These are phyloP conservation scores for Ammodramus savannarum DNA, from an alignment of 2,113 vertebrate species.

Conservation along the genomic window DNA sequence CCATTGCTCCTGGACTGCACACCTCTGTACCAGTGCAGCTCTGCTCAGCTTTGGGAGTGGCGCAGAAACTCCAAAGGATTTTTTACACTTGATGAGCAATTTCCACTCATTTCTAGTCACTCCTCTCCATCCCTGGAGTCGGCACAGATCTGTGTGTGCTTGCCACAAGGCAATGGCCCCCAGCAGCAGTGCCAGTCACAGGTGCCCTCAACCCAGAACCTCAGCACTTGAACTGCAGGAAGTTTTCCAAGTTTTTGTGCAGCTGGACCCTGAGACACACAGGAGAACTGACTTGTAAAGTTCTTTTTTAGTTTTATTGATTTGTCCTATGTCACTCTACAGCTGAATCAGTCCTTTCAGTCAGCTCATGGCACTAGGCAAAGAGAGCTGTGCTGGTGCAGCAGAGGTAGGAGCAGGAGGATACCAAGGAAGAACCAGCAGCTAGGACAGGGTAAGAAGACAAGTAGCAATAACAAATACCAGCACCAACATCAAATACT, in stretches of 20 bases:
- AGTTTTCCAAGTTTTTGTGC: not conserved
- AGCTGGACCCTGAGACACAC: not conserved
- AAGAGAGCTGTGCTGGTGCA: not conserved
- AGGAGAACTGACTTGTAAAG: not conserved
- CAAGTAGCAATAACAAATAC: not conserved
- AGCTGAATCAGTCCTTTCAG: not conserved
- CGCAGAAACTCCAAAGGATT: not conserved
- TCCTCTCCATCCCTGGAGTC: not conserved
- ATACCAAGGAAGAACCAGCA: not conserved
- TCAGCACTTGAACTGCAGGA: not conserved
- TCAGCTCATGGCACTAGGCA: not conserved
- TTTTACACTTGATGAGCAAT: not conserved
- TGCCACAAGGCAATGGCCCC: not conserved
- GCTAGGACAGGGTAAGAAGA: not conserved
- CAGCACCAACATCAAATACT: not conserved
- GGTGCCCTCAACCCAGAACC: not conserved
- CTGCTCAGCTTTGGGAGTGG: not conserved
- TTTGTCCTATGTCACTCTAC: not conserved
- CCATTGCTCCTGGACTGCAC: accelerated
- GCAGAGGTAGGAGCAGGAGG: not conserved
- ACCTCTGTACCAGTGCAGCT: accelerated
- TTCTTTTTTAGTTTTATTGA: not conserved
- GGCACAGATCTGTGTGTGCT: accelerated
- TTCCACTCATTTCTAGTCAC: not conserved
- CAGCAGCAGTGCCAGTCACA: not conserved